Conservation (phyloP, 92 coral and sea anemone genomes). For the Umimayanthus chanpuru region DNA sequence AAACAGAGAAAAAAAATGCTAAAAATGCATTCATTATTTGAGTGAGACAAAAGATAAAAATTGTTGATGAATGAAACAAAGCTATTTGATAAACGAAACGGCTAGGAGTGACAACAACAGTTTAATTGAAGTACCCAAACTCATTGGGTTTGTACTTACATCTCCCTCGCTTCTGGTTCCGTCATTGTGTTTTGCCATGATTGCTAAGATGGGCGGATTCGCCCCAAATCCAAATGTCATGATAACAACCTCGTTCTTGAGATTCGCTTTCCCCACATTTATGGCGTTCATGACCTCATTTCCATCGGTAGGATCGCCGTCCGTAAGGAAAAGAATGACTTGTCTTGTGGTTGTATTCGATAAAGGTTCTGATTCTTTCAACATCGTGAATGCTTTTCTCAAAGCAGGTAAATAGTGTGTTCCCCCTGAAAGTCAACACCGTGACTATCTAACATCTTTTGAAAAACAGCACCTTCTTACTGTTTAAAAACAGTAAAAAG, state of each 20-base stretch:
- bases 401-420: conserved; percentile 52
- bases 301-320: conserved; percentile 57
- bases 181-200: conserved; percentile 40
- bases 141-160: neutral
- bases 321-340: conserved; percentile 67
- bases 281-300: conserved; percentile 38
- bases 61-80: neutral
- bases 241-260: conserved; percentile 52
- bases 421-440: conserved; percentile 23
- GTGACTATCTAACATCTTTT: neutral
- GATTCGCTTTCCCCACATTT: conserved; percentile 31
- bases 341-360: conserved; percentile 27
- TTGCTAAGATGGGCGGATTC: conserved; percentile 29
- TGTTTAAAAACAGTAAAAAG: neutral
- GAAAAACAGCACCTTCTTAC: neutral
- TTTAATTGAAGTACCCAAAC: too few species aligned
- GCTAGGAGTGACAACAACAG: too few species aligned
- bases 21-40: too few species aligned
- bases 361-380: conserved; percentile 36
- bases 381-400: conserved; percentile 54
- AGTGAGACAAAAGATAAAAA: too few species aligned
- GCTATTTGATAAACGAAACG: neutral
- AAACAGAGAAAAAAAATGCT: too few species aligned
- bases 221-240: conserved; percentile 62
- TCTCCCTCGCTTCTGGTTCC: neutral